phyloP scores from a whole-genome alignment of 2,888 invertebrate species.

The Hedya salicella region DNA sequence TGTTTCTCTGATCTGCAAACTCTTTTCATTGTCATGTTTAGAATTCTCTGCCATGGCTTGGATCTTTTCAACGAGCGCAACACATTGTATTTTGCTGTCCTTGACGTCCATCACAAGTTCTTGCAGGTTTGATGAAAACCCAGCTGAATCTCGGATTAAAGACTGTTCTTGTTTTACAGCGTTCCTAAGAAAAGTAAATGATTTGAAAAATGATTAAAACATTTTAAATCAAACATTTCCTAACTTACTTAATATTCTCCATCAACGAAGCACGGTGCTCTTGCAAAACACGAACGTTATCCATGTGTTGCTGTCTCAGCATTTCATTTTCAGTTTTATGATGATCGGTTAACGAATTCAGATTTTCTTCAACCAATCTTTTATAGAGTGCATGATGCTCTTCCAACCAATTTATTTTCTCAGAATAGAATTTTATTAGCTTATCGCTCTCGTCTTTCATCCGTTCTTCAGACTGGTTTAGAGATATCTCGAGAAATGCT shows the following conservation, averaged over 20 bases:
- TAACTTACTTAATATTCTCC: slow-evolving; percentile 82
- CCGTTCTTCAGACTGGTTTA: slow-evolving; percentile 84
- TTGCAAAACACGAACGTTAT: slow-evolving; percentile 72
- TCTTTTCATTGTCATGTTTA: slow-evolving; percentile 75
- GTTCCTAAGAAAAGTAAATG: slow-evolving; percentile 63
- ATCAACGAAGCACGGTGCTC: slow-evolving; percentile 82
- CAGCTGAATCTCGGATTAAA: slow-evolving; percentile 77
- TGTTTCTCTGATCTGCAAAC: slow-evolving; percentile 81
- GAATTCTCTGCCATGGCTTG: slow-evolving; percentile 72
- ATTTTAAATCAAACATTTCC: not conserved
- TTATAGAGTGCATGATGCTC: slow-evolving; percentile 80
- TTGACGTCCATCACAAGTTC: slow-evolving; percentile 76
- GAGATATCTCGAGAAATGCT: slow-evolving; percentile 83
- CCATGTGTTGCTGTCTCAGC: slow-evolving; percentile 77
- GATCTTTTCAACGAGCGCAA: slow-evolving; percentile 78
- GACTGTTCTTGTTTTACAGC: slow-evolving; percentile 81
- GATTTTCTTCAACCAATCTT: slow-evolving; percentile 81
- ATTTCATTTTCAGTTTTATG: slow-evolving; percentile 74
- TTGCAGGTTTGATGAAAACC: slow-evolving; percentile 80
- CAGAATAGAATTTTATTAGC: slow-evolving; percentile 76
- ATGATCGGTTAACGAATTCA: slow-evolving; percentile 74
- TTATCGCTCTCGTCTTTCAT: slow-evolving; percentile 85
- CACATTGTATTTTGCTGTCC: slow-evolving; percentile 75
- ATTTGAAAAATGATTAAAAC: not conserved
- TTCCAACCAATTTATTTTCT: slow-evolving; percentile 81